Percentiles rank a stretch among this genome's conserved stretches.
These are phyloP conservation scores for Corbicula japonica DNA, from an alignment of 2,888 invertebrate genomes.

Conservation along the genomic window DNA sequence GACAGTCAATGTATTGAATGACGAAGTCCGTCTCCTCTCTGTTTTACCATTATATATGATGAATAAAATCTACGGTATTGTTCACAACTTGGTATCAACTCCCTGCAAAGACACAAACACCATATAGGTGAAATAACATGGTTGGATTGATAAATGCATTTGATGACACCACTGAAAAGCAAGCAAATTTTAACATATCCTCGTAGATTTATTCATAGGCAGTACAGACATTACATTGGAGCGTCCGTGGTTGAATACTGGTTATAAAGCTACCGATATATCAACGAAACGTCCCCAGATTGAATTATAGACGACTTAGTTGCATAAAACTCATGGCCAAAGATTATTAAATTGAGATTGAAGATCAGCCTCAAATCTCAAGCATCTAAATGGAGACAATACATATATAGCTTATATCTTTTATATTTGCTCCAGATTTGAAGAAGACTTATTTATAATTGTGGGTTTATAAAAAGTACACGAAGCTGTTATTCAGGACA, in stretches of 20 bases:
- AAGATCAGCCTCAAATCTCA: no score
- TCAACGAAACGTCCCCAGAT: neutral
- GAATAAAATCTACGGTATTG: neutral
- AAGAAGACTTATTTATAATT: no score
- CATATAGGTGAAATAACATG: no score
- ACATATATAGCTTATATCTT: no score
- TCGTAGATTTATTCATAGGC: neutral
- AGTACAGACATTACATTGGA: neutral
- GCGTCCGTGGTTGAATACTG: neutral
- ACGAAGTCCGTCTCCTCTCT: neutral
- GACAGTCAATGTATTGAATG: neutral
- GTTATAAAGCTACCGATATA: neutral
- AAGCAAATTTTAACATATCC: neutral
- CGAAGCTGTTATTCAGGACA: neutral
- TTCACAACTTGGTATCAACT: slow-evolving; percentile 38
- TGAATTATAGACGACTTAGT: no score
- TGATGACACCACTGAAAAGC: no score
- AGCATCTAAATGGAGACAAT: no score
- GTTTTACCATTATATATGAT: neutral
- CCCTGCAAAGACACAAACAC: slow-evolving; percentile 28
- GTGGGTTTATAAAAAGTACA: neutral
- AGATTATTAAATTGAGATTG: no score
- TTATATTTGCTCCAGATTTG: no score
- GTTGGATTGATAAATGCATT: no score
- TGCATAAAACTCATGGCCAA: no score